phyloP scores from a whole-genome alignment of 2,888 invertebrate genomes.

The Tigriopus californicus region DNA sequence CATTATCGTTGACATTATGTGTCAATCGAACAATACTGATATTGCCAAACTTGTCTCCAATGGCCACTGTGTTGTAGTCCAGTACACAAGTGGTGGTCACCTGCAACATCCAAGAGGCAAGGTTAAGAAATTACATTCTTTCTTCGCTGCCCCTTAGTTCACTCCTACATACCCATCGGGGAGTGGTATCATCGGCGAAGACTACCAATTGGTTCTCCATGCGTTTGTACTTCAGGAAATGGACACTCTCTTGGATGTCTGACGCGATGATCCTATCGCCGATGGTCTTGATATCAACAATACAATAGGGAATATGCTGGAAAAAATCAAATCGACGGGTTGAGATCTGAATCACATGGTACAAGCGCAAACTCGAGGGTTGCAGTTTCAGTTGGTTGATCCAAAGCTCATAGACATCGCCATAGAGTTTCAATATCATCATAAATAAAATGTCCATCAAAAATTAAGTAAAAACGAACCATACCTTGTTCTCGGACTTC shows the following conservation, averaged over 20 bases:
- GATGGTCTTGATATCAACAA: slow-evolving; percentile 78
- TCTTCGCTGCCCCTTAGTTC: too few relatives aligned
- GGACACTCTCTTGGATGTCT: slow-evolving; percentile 91
- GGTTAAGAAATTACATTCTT: too few relatives aligned
- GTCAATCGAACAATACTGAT: slow-evolving; percentile 71
- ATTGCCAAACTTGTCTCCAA: slow-evolving; percentile 96
- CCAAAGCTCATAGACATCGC: slow-evolving; percentile 5
- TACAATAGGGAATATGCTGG: slow-evolving; percentile 81
- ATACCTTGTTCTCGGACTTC: slow-evolving; percentile 86
- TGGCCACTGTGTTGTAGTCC: slow-evolving; percentile 89
- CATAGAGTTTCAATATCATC: neutral
- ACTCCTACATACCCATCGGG: slow-evolving; percentile 28
- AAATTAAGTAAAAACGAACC: too few relatives aligned
- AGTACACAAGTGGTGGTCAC: slow-evolving; percentile 71
- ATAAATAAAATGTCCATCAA: slow-evolving; percentile 7
- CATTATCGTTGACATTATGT: slow-evolving; percentile 80
- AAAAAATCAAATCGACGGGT: slow-evolving; percentile 24
- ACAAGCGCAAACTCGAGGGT: too few relatives aligned
- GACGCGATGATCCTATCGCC: slow-evolving; percentile 85
- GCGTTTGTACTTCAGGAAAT: slow-evolving; percentile 81
- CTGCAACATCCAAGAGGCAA: slow-evolving; percentile 40
- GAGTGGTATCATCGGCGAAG: slow-evolving; percentile 95
- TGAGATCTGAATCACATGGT: too few relatives aligned
- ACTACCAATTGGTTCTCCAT: slow-evolving; percentile 93
- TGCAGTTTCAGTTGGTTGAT: neutral